These are phyloP conservation scores for Drosophila ironensis DNA, from an alignment of 1,140 invertebrate genomes.

Conservation along the genomic window DNA sequence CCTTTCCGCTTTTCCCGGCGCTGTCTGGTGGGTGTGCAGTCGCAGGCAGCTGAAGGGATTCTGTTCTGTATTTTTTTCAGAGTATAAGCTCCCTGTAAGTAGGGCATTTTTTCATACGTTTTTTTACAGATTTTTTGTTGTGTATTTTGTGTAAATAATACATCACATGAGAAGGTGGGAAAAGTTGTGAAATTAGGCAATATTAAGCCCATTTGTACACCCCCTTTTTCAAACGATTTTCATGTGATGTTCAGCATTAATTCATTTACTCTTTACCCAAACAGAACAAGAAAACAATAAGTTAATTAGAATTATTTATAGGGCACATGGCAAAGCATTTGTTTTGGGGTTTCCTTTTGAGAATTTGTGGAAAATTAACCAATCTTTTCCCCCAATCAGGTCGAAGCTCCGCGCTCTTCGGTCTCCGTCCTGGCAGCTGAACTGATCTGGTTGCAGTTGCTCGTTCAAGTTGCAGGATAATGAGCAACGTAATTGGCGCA, in stretches of 20 bases:
- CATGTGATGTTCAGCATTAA: too few relatives aligned
- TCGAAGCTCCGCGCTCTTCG: slow-evolving; percentile 3
- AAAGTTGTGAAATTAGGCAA: too few relatives aligned
- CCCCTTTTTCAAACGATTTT: too few relatives aligned
- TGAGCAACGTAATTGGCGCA: slow-evolving; percentile 64
- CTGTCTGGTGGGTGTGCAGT: slow-evolving; percentile 1
- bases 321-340: neutral
- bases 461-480: slow-evolving; percentile 35
- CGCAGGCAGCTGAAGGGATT: slow-evolving; percentile 4
- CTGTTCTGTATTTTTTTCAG: too few relatives aligned
- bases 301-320: neutral
- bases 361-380: slow-evolving; percentile 9
- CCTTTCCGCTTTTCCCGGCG: neutral
- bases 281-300: too few relatives aligned
- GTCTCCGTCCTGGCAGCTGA: slow-evolving; percentile 10
- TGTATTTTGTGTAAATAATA: too few relatives aligned
- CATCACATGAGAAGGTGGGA: too few relatives aligned
- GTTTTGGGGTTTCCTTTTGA: neutral
- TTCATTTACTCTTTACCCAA: too few relatives aligned
- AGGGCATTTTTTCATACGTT: too few relatives aligned
- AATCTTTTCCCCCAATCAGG: neutral
- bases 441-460: neutral
- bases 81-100: too few relatives aligned
- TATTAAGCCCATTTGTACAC: too few relatives aligned
- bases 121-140: too few relatives aligned